Evolutionary conservation across 2,888 invertebrate species (phyloP), one percentile per base, ranked within the genome.

Genomic region (Hypercompe scribonia): DNA sequence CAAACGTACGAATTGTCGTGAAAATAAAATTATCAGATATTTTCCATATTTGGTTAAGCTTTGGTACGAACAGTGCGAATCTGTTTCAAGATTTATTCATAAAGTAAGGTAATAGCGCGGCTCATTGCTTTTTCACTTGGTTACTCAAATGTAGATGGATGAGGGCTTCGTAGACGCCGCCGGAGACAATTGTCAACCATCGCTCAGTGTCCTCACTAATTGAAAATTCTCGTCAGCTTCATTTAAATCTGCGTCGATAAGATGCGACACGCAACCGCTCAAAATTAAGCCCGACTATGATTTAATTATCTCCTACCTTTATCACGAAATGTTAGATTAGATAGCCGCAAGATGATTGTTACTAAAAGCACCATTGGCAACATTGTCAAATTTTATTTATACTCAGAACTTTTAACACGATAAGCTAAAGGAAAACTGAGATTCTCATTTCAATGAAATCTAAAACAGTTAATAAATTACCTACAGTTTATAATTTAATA

Each of bases 101-200:
- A 89, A 92, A 91, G 90, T 90, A 88, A 91, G 91, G 91, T 93
- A 94, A 94, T 95, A 93, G 91, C 92, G 90, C 91, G 93, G 90
- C 89, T 93, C 95, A 94, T 94, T 95, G 93, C 94, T 91, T 95
- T 94, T 94, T 94, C 94, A 93, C 93, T 95, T 91, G 92, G 93
- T 93, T 94, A 92, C 93, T 85, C 94, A 94, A 94, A 94, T 93
- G 94, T 92, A 94, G 95, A 95, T 90, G 90, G 91, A 95, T 95
- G 94, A 91, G 92, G 88, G 90, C 90, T 91, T 90, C 87, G 89
- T 85, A 90, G 90, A 87, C 88, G 89, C 87, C 90, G 90, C 89
- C 89, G 87, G 87, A 92, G 94, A 95, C 94, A 93, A 95, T 95
- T 91, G 94, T 93, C 91, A 91, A 87, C 90, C 88, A 95, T 95